These are phyloP conservation scores for Sarotherodon lohbergeri DNA, from an alignment of 2,113 vertebrate genomes.

Conservation along the genomic window DNA sequence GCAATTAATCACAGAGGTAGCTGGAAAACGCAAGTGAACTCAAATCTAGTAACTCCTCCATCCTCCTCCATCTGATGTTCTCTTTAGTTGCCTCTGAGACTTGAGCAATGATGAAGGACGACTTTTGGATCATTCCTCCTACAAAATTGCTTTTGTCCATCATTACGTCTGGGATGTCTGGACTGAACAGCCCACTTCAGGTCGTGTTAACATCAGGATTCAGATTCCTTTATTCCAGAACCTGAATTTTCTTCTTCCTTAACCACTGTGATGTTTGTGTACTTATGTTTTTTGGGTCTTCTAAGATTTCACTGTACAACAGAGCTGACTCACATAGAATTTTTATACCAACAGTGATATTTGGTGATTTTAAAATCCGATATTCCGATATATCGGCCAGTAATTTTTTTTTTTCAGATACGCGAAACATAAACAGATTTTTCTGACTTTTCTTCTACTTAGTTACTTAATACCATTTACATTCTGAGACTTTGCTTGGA, in stretches of 20 bases:
- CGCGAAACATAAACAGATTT: not conserved
- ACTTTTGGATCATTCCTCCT: not conserved
- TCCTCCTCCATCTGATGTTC: not conserved
- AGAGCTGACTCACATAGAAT: not conserved
- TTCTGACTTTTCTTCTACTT: not conserved
- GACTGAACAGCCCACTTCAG: not conserved
- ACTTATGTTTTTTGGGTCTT: not conserved
- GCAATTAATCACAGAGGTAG: not conserved
- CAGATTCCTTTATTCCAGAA: not conserved
- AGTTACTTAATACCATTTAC: not conserved
- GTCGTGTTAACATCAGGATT: not conserved
- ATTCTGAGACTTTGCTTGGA: not conserved
- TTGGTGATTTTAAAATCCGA: not conserved
- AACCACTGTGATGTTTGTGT: not conserved
- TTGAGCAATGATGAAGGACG: not conserved
- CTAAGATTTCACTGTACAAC: not conserved
- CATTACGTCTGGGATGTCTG: not conserved
- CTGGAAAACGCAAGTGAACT: not conserved
- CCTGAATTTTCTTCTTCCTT: not conserved
- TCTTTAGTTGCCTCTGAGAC: not conserved
- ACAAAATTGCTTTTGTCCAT: not conserved
- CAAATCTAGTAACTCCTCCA: not conserved
- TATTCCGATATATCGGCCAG: not conserved
- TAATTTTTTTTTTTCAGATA: not conserved
- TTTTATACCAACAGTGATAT: not conserved